A percentile compares a stretch with the other conserved stretches of the same genome.
Conservation (phyloP, 2,797 vertebrate genomes). For the Paguma larvata region DNA sequence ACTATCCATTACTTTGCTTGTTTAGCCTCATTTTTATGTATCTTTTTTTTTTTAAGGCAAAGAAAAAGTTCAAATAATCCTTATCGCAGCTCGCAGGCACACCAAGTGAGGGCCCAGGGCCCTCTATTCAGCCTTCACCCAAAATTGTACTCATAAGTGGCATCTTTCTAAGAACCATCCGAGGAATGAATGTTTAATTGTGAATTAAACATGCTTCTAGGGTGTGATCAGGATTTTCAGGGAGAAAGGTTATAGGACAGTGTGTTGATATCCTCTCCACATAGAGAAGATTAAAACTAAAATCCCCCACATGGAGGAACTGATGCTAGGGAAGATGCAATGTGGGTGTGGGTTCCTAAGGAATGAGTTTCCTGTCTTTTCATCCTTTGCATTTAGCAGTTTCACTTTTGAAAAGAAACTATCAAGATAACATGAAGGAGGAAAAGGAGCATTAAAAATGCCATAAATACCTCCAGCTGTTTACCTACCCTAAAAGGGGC, state of each 20-base stretch:
- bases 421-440: neutral
- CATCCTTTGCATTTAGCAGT: neutral
- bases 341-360: fast-evolving
- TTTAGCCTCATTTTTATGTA: neutral
- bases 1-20: neutral
- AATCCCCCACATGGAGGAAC: neutral
- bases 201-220: slow-evolving; percentile 35
- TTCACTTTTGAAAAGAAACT: neutral
- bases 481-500: neutral
- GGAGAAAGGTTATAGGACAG: neutral
- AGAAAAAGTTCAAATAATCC: neutral
- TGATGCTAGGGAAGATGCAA: neutral
- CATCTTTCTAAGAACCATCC: neutral
- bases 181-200: neutral
- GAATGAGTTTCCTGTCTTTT: neutral
- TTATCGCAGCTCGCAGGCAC: neutral
- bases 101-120: neutral
- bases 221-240: neutral
- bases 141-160: neutral
- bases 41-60: neutral
- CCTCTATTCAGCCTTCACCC: neutral
- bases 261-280: fast-evolving
- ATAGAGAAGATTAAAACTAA: neutral
- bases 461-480: neutral
- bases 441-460: neutral